Percentiles rank a stretch among this genome's conserved stretches.
phyloP scores from a whole-genome alignment of 92 coral and sea anemone genomes.

The Phenganax subtilis region DNA sequence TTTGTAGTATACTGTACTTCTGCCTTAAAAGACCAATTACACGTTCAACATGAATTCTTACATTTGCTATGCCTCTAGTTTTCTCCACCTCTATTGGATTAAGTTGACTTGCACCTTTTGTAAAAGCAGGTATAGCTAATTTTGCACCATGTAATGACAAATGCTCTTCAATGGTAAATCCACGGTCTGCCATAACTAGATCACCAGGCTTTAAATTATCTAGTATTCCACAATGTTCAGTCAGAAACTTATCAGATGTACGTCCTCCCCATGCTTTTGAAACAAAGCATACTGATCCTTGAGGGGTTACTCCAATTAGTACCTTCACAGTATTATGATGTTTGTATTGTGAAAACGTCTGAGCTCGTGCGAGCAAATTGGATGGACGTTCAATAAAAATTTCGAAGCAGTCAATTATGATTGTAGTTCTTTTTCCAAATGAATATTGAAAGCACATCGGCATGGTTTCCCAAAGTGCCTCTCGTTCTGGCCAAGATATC shows the following conservation, averaged over 20 bases:
- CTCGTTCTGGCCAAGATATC: constrained; percentile 45
- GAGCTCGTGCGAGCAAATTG: constrained; percentile 36
- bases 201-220: neutral
- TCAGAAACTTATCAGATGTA: neutral
- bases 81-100: constrained; percentile 40
- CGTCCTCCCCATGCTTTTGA: constrained; percentile 11
- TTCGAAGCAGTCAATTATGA: constrained; percentile 17
- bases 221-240: neutral
- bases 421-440: constrained; percentile 37
- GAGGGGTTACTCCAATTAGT: constrained; percentile 12
- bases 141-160: constrained; percentile 38
- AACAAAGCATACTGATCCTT: constrained; percentile 15
- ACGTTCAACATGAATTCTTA: constrained; percentile 43
- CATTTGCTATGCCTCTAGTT: constrained; percentile 35
- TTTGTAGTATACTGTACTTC: constrained; percentile 36
- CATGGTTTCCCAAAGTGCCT: constrained; percentile 38
- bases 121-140: constrained; percentile 48
- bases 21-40: constrained; percentile 45
- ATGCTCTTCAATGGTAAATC: neutral
- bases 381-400: constrained; percentile 18
- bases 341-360: constrained; percentile 9
- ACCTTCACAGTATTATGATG: constrained; percentile 5
- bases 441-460: constrained; percentile 48
- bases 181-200: neutral
- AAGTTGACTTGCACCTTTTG: constrained; percentile 40